Evolutionary conservation across 2,888 invertebrate species (phyloP).

Genomic region (Scaptomyza tumidula): DNA sequence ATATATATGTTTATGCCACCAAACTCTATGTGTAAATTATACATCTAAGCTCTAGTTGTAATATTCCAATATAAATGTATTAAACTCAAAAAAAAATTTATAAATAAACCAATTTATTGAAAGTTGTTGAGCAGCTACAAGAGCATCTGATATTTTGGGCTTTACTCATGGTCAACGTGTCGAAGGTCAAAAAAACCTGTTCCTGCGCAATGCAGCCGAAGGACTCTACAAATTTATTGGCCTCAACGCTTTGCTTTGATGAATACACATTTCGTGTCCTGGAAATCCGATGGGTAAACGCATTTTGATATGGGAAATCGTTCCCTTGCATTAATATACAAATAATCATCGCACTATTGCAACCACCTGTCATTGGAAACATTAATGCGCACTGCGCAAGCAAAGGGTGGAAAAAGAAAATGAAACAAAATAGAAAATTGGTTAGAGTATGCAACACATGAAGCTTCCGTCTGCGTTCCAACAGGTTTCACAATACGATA

Average conservation of each 20-base stretch:
- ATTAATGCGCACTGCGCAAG: constrained; percentile 4
- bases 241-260: background rate
- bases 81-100: constrained; percentile 53
- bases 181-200: background rate
- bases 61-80: constrained; percentile 62
- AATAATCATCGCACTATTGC: background rate
- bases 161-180: background rate
- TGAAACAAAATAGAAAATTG: background rate
- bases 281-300: background rate
- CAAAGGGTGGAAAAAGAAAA: background rate
- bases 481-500: background rate
- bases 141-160: constrained; percentile 22
- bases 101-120: constrained; percentile 58
- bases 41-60: constrained; percentile 60
- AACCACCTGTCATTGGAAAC: constrained; percentile 8
- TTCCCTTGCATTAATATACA: background rate
- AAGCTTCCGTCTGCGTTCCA: background rate
- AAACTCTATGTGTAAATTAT: constrained; percentile 65
- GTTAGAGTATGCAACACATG: background rate
- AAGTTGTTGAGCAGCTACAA: constrained; percentile 61
- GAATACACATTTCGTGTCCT: background rate
- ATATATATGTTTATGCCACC: constrained; percentile 57
- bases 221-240: background rate
- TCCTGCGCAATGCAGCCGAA: constrained; percentile 1
- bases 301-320: background rate